Conservation (phyloP, 2,797 vertebrate species). For the Uromys caudimaculatus region DNA sequence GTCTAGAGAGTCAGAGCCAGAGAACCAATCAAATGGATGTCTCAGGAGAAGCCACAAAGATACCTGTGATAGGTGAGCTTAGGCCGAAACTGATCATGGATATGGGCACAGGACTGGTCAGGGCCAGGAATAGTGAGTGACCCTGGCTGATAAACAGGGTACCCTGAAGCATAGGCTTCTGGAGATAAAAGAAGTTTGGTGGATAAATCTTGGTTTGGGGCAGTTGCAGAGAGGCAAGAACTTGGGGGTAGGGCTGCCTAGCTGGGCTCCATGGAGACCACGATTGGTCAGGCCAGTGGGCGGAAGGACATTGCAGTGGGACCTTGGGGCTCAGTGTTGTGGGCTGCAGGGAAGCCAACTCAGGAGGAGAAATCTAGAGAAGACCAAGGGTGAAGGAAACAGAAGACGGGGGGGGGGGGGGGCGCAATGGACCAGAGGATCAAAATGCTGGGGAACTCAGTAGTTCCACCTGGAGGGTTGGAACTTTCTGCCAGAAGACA, state of each 20-base stretch:
- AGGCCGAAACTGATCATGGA: no score
- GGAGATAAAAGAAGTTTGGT: not conserved
- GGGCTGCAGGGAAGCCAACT: not conserved
- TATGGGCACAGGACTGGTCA: not conserved
- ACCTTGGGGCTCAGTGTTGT: not conserved
- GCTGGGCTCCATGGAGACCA: no score
- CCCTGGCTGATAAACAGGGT: not conserved
- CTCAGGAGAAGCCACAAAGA: not conserved
- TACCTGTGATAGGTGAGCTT: not conserved
- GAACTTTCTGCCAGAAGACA: not conserved
- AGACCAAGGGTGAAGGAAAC: not conserved
- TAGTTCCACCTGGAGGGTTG: not conserved
- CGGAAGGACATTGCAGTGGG: not conserved
- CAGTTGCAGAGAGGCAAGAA: no score
- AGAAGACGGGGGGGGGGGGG: not conserved
- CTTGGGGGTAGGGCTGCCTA: not conserved
- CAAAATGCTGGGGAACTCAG: not conserved
- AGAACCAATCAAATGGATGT: not conserved
- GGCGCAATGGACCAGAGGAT: no score
- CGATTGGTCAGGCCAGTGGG: not conserved
- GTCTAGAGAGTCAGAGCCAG: not conserved
- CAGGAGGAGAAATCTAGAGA: not conserved
- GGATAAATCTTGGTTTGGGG: not conserved
- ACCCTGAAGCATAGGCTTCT: not conserved
- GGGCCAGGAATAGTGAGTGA: not conserved